phyloP scores from a whole-genome alignment of 2,797 vertebrate genomes.

The Simalia tracyae region DNA sequence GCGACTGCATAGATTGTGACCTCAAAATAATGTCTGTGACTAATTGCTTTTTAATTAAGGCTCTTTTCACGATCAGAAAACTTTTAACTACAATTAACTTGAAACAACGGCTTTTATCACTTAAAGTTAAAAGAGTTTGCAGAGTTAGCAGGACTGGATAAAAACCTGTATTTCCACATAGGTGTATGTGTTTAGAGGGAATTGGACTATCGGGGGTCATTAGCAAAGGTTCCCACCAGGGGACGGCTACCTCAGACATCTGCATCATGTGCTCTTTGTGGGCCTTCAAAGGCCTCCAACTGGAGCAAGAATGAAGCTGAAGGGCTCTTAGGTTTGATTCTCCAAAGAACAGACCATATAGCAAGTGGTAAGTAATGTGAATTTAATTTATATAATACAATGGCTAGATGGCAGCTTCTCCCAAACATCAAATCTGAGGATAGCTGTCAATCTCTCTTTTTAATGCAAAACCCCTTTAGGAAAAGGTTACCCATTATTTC shows the following conservation, averaged over 20 bases:
- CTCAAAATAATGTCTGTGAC: slow-evolving; percentile 66
- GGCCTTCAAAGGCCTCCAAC: not conserved
- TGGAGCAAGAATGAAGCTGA: not conserved
- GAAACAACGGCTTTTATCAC: slow-evolving; percentile 38
- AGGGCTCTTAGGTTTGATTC: not conserved
- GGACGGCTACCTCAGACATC: not conserved
- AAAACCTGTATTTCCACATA: not conserved
- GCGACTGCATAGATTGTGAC: slow-evolving; percentile 54
- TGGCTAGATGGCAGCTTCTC: not conserved
- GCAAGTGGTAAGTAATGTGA: not conserved
- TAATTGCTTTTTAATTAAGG: slow-evolving; percentile 78
- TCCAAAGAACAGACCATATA: not conserved
- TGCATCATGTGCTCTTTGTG: not conserved
- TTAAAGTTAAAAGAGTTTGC: not conserved
- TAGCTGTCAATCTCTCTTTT: not conserved
- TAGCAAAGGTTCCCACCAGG: too few relatives aligned
- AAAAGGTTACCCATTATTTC: not conserved
- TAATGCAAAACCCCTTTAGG: not conserved
- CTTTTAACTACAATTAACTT: slow-evolving; percentile 12
- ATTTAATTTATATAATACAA: slow-evolving; percentile 1
- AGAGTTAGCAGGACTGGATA: not conserved
- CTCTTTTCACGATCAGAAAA: slow-evolving; percentile 44
- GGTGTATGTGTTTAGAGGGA: not conserved
- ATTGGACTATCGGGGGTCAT: not conserved
- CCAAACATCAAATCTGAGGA: not conserved